Evolutionary conservation across 2,113 vertebrate species (phyloP).

Genomic region (Pluvialis apricaria): DNA sequence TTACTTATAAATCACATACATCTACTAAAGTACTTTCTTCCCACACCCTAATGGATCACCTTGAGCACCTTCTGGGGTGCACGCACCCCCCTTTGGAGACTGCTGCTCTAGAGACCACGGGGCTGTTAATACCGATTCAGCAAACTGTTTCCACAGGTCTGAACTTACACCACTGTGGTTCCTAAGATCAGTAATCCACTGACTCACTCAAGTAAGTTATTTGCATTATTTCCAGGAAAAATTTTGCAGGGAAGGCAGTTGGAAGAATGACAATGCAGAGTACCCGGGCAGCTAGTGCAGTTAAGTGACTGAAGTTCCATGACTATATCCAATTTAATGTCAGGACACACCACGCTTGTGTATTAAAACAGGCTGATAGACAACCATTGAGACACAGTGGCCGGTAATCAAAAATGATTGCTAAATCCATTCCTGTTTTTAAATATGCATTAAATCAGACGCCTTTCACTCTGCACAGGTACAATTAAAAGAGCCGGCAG

Average conservation of each 20-base stretch:
- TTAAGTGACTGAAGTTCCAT: background rate
- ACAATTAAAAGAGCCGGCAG: background rate
- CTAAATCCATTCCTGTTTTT: background rate
- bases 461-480: background rate
- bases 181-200: background rate
- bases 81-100: background rate
- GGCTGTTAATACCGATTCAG: background rate
- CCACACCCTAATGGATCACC: background rate
- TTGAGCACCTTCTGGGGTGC: background rate
- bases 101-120: background rate
- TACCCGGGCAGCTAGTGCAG: background rate
- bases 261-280: background rate
- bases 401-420: background rate
- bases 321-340: background rate
- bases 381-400: background rate
- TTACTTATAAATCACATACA: background rate
- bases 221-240: conserved; percentile 33
- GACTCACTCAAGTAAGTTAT: background rate
- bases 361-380: background rate
- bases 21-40: background rate
- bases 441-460: background rate
- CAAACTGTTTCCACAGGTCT: conserved; percentile 22
- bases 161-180: background rate
- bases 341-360: background rate
- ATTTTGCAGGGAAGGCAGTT: background rate